A percentile compares a stretch with the other conserved stretches of the same genome.
phyloP scores from a whole-genome alignment of 2,888 invertebrate species.

The Odontothrips loti region DNA sequence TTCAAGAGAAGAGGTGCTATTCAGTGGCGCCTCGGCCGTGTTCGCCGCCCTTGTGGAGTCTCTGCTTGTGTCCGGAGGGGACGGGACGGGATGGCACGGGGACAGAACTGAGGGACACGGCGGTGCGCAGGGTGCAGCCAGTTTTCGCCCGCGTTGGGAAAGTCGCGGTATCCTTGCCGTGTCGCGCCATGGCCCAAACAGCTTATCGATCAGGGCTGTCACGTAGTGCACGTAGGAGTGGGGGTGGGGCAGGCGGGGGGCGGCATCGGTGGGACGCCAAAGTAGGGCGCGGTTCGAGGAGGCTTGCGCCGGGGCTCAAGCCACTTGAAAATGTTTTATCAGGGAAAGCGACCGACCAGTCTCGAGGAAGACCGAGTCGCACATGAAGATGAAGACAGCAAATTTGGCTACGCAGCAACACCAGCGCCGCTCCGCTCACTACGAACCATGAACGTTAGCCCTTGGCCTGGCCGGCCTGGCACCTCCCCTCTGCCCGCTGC shows the following conservation, averaged over 20 bases:
- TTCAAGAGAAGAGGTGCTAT: too few relatives aligned
- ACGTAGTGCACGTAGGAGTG: not conserved
- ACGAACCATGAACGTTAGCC: not conserved
- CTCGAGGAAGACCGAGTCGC: not conserved
- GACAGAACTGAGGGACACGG: too few relatives aligned
- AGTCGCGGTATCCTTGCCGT: not conserved
- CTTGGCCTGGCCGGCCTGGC: not conserved
- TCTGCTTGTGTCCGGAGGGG: not conserved
- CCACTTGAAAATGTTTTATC: not conserved
- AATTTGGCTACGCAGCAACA: conserved; percentile 8
- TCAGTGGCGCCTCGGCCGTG: too few relatives aligned
- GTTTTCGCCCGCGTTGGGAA: not conserved
- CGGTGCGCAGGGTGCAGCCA: not conserved
- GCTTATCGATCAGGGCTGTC: conserved; percentile 6
- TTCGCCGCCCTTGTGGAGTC: too few relatives aligned
- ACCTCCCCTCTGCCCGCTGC: too few relatives aligned
- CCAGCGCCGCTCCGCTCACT: not conserved
- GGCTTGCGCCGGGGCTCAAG: not conserved
- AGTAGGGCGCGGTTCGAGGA: not conserved
- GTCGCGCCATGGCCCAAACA: not conserved
- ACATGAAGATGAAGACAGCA: not conserved
- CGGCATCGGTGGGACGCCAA: not conserved
- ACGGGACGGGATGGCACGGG: not conserved
- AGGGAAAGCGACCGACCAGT: not conserved
- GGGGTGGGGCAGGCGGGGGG: not conserved